phyloP scores from a whole-genome alignment of 2,888 invertebrate genomes.

The Marasmarcha lunaedactyla region DNA sequence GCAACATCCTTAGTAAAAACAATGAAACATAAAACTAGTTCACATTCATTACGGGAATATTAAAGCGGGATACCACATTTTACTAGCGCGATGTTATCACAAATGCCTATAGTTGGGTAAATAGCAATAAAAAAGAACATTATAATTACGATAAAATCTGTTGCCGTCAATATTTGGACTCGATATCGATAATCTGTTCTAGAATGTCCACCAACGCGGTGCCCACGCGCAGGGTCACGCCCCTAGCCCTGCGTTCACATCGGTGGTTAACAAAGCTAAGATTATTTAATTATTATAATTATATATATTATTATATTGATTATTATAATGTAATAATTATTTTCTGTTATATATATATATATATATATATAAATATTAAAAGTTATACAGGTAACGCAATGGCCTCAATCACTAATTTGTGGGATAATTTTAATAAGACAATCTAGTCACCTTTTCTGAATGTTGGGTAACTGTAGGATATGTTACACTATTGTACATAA shows the following conservation, averaged over 20 bases:
- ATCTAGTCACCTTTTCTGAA: no score
- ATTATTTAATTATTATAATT: no score
- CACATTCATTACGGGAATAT: conserved; percentile 13
- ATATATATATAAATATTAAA: no score
- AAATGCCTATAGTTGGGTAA: conserved; percentile 39
- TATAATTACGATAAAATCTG: conserved; percentile 63
- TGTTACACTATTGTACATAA: no score
- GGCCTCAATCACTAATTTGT: no score
- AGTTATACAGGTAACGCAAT: no score
- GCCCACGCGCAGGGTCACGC: conserved; percentile 54
- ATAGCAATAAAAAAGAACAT: conserved; percentile 62
- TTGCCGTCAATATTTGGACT: conserved; percentile 43
- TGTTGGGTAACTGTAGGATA: no score
- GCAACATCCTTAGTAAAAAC: background rate
- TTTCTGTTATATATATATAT: no score
- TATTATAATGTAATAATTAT: no score
- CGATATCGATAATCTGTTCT: conserved; percentile 29
- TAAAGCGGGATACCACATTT: conserved; percentile 16
- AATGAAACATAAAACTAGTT: conserved; percentile 6
- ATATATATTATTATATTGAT: no score
- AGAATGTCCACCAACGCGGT: conserved; percentile 60
- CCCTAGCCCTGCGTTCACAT: conserved; percentile 23
- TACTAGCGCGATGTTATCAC: conserved; percentile 26
- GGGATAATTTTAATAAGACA: no score
- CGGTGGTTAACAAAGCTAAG: conserved; percentile 7